phyloP scores from a whole-genome alignment of 2,797 vertebrate genomes.

The Semotilus atromaculatus region DNA sequence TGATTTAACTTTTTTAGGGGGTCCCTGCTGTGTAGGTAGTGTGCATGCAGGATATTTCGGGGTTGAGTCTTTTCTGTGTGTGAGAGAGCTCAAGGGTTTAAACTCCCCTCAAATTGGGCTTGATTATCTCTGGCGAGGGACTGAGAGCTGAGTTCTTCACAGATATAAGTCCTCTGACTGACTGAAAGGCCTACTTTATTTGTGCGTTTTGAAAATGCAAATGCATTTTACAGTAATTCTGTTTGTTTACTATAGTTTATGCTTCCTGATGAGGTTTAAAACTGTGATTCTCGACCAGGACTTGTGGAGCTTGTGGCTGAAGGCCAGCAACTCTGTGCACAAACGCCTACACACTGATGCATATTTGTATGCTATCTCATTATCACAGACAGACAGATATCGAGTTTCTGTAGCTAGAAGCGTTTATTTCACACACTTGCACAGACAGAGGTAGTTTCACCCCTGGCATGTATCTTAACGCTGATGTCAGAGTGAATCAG shows the following conservation, averaged over 20 bases:
- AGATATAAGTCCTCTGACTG: neutral
- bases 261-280: too few relatives aligned
- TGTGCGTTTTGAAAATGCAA: too few relatives aligned
- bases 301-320: neutral
- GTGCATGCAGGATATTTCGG: neutral
- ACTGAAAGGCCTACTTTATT: neutral
- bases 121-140: too few relatives aligned
- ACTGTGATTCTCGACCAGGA: too few relatives aligned
- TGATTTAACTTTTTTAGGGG: too few relatives aligned
- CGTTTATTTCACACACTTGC: neutral
- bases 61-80: neutral
- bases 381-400: too few relatives aligned
- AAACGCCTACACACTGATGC: neutral
- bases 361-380: neutral
- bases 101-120: neutral
- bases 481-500: neutral
- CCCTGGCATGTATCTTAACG: neutral
- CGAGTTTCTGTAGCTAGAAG: neutral
- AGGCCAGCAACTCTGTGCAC: neutral
- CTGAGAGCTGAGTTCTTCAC: neutral
- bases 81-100: neutral
- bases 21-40: too few relatives aligned
- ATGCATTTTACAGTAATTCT: neutral
- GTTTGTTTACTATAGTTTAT: neutral
- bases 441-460: neutral